phyloP scores from a whole-genome alignment of 2,797 vertebrate species.

The Miopithecus talapoin region DNA sequence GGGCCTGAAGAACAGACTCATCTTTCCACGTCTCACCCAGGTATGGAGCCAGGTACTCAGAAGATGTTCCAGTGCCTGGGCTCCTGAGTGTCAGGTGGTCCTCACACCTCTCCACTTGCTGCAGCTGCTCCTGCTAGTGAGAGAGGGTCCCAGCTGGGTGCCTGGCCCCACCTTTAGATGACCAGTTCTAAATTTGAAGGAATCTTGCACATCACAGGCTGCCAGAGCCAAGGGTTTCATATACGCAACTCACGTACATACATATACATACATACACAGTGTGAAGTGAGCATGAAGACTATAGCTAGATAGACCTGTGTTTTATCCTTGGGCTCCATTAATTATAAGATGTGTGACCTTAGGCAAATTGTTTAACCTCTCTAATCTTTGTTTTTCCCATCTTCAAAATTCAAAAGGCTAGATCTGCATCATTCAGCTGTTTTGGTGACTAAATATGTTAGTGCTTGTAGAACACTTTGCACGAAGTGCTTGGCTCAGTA shows the following conservation, averaged over 20 bases:
- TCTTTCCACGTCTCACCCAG: conserved; percentile 46
- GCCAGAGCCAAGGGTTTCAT: neutral
- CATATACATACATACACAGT: too few relatives aligned
- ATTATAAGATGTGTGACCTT: neutral
- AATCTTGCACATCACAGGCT: neutral
- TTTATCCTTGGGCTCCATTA: neutral
- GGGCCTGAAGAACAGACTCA: neutral
- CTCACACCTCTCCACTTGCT: conserved; percentile 67
- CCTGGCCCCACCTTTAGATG: neutral
- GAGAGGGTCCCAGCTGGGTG: conserved; percentile 38
- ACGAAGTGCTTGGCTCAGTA: neutral
- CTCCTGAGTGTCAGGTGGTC: conserved; percentile 62
- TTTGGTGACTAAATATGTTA: neutral
- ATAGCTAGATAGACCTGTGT: neutral
- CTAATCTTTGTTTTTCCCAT: neutral
- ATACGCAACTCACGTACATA: neutral
- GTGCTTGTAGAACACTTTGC: neutral
- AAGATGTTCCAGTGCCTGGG: conserved; percentile 70
- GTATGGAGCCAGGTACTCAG: conserved; percentile 73
- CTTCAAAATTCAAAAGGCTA: neutral
- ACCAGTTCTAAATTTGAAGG: neutral
- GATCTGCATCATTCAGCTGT: neutral
- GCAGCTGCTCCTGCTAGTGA: conserved; percentile 77
- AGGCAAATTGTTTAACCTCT: neutral
- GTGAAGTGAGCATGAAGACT: neutral